These are phyloP conservation scores for Coremacera marginata DNA, from an alignment of 2,888 invertebrate genomes.

Conservation along the genomic window DNA sequence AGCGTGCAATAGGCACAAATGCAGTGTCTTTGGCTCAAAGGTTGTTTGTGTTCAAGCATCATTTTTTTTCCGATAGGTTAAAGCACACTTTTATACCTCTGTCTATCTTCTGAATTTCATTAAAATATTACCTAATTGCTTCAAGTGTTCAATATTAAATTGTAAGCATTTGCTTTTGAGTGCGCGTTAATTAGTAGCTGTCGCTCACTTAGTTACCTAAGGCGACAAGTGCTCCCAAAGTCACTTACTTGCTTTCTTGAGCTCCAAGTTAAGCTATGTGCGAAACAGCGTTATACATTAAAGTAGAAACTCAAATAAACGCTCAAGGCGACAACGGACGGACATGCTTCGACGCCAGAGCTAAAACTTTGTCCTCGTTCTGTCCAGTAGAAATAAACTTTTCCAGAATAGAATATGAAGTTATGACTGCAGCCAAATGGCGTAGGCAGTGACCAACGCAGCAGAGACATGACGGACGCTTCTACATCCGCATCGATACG, in stretches of 20 bases:
- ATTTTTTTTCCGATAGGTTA: no score
- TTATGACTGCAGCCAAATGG: conserved; percentile 12
- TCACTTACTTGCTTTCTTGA: background rate
- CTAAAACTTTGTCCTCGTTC: conserved; percentile 34
- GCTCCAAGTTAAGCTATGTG: background rate
- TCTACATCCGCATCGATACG: conserved; percentile 51
- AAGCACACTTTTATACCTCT: no score
- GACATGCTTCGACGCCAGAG: conserved; percentile 30
- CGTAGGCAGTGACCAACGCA: conserved; percentile 49
- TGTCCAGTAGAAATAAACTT: background rate
- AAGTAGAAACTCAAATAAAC: conserved; percentile 36
- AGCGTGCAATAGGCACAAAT: background rate
- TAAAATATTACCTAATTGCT: no score
- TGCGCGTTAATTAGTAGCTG: conserved; percentile 15
- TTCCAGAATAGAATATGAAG: conserved; percentile 9
- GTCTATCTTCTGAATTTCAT: no score
- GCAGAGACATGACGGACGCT: conserved; percentile 57
- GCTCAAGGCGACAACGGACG: conserved; percentile 36
- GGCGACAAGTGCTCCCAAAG: conserved; percentile 18
- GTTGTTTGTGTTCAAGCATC: background rate
- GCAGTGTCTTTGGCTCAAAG: background rate
- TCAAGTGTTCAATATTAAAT: background rate
- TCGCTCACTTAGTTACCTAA: background rate
- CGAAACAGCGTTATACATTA: background rate
- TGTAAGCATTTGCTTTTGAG: background rate